phyloP scores from a whole-genome alignment of 2,888 invertebrate genomes.

The Melieria picta region DNA sequence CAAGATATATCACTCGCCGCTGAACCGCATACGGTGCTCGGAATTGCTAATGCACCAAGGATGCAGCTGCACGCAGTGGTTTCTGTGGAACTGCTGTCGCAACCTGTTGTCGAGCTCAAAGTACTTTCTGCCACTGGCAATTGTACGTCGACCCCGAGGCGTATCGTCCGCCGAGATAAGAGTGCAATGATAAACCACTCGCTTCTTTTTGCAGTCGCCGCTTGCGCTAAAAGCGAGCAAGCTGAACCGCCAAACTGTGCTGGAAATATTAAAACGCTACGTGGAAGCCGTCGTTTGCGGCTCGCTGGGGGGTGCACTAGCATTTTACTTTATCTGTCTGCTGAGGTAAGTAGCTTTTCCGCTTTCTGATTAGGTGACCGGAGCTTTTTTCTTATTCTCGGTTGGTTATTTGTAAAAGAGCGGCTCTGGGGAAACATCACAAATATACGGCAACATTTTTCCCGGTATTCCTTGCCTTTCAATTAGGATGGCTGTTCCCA shows the following conservation, averaged over 20 bases:
- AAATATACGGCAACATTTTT: slow-evolving; percentile 42
- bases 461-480: slow-evolving; percentile 47
- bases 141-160: slow-evolving; percentile 41
- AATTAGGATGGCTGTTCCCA: slow-evolving; percentile 42
- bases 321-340: slow-evolving; percentile 44
- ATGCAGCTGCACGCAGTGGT: slow-evolving; percentile 34
- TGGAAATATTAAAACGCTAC: slow-evolving; percentile 44
- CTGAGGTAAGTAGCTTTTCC: slow-evolving; percentile 47
- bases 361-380: background rate
- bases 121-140: slow-evolving; percentile 51
- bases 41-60: slow-evolving; percentile 40
- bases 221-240: slow-evolving; percentile 45
- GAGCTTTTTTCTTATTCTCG: background rate
- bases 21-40: slow-evolving; percentile 38
- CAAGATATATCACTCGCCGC: slow-evolving; percentile 38
- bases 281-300: slow-evolving; percentile 45
- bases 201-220: slow-evolving; percentile 44
- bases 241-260: slow-evolving; percentile 37
- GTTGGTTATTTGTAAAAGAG: slow-evolving; percentile 36
- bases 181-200: background rate
- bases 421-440: slow-evolving; percentile 46
- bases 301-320: slow-evolving; percentile 36
- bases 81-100: slow-evolving; percentile 30
- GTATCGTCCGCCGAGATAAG: background rate
- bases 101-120: slow-evolving; percentile 37